Evolutionary conservation across 2,888 invertebrate species (phyloP), one percentile per base, ranked within the genome.

Genomic region (Melikaiella ostensackeni): DNA sequence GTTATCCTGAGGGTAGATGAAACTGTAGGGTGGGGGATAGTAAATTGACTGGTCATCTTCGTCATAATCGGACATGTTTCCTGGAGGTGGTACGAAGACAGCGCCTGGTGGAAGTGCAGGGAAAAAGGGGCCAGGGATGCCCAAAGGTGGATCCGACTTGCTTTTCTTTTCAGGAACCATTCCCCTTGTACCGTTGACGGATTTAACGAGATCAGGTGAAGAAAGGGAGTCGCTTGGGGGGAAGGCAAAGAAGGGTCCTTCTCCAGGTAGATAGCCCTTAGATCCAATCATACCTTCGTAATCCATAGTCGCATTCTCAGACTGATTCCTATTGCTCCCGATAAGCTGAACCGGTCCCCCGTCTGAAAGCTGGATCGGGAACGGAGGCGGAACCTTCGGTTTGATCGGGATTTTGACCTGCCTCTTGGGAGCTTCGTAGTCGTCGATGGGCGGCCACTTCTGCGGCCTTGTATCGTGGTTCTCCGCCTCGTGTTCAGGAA

Each of bases 41-140:
- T 97, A 97, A 76, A 97, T 95, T 85, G 97, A 96, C 87, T 97
- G 97, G 93, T 97, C 97, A 92, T 97, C 97, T 92, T 97, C 97
- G 92, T 96, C 95, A 84, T 95, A 94, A 89, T 96, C 96, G 80
- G 95, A 94, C 85, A 94, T 94, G 92, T 95, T 96, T 82, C 92
- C 92, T 7, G 93, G 92, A 16, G 93, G 92, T 5, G 93, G 93
- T 21, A 93, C 91, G 61, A 93, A 92, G 7, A 92, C 93, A 2
- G 93, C 93, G 87, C 95, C 95, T 83, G 95, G 95, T 89, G 95
- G 95, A 80, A 93, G 89, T 64, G 92, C 91, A 33, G 92, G 92
- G 85, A 93, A 92, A 83, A 91, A 92, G 0, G 90, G 89, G 4
- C 85, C 79, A 0, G 88, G 84, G 83, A 88, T 78, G 13, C 79